These are phyloP conservation scores for Oreotrochilus melanogaster DNA, from an alignment of 2,113 vertebrate genomes.

Conservation along the genomic window DNA sequence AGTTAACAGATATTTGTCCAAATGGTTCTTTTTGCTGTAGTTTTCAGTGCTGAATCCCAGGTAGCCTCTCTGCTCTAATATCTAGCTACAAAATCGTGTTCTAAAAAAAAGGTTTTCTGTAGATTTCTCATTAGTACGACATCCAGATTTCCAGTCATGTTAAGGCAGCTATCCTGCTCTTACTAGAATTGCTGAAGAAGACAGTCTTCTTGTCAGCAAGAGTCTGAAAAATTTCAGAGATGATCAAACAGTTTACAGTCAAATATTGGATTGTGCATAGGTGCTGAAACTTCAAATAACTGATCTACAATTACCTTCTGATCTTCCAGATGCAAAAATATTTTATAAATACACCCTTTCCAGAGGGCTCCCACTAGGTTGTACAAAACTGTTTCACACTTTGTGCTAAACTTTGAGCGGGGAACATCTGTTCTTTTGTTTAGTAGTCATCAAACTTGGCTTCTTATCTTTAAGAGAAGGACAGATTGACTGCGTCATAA, in stretches of 20 bases:
- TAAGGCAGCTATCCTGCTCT: not conserved
- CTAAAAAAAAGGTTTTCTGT: not conserved
- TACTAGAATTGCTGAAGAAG: not conserved
- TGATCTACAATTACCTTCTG: not conserved
- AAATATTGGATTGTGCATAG: not conserved
- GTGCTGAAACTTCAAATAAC: not conserved
- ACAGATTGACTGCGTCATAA: not conserved
- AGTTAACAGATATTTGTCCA: not conserved
- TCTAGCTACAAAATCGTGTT: not conserved
- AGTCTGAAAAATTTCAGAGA: not conserved
- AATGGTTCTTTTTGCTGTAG: not conserved
- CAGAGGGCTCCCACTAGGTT: not conserved
- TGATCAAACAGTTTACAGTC: not conserved
- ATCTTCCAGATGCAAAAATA: not conserved
- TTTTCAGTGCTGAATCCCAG: not conserved
- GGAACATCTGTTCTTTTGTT: slow-evolving; percentile 11
- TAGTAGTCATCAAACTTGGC: not conserved
- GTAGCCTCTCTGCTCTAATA: not conserved
- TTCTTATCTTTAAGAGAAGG: slow-evolving; percentile 5
- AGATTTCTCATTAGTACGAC: not conserved
- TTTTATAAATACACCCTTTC: not conserved
- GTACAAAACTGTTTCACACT: not conserved
- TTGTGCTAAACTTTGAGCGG: not conserved
- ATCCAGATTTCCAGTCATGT: not conserved
- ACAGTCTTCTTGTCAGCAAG: not conserved